phyloP scores from a whole-genome alignment of 2,113 vertebrate genomes.

The Callaeas wilsoni region DNA sequence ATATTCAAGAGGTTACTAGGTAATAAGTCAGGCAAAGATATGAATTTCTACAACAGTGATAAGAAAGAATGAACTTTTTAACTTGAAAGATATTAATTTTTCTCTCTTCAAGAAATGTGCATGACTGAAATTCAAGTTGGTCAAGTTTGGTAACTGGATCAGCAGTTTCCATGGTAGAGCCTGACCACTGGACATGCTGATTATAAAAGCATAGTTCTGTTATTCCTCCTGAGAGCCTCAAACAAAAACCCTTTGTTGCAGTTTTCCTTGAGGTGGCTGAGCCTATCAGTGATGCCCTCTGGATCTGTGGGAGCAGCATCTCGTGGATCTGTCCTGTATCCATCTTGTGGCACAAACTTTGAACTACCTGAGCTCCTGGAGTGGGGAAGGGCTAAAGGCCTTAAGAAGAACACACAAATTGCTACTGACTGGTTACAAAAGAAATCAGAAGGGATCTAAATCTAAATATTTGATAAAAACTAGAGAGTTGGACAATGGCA shows the following conservation, averaged over 20 bases:
- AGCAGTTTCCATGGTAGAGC: background rate
- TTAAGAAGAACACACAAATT: background rate
- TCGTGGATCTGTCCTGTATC: background rate
- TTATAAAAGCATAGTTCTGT: background rate
- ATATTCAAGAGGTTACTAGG: background rate
- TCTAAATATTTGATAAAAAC: background rate
- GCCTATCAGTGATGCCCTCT: accelerated
- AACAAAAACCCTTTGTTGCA: background rate
- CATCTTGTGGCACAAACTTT: accelerated
- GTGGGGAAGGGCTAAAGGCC: background rate
- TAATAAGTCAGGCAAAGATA: background rate
- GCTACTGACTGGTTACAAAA: background rate
- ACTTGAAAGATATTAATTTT: background rate
- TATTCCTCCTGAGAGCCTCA: background rate
- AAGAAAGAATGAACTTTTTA: background rate
- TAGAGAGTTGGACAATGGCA: background rate
- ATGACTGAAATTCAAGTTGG: background rate
- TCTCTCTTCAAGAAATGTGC: background rate
- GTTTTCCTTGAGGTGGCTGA: background rate
- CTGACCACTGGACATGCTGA: background rate
- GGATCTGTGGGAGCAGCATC: background rate
- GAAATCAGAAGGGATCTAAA: background rate
- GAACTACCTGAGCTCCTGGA: background rate
- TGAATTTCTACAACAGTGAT: background rate
- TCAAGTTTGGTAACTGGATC: background rate